A percentile compares a stretch with the other conserved stretches of the same genome.
Conservation (phyloP, 2,797 vertebrate species). For the Molossus molossus region DNA sequence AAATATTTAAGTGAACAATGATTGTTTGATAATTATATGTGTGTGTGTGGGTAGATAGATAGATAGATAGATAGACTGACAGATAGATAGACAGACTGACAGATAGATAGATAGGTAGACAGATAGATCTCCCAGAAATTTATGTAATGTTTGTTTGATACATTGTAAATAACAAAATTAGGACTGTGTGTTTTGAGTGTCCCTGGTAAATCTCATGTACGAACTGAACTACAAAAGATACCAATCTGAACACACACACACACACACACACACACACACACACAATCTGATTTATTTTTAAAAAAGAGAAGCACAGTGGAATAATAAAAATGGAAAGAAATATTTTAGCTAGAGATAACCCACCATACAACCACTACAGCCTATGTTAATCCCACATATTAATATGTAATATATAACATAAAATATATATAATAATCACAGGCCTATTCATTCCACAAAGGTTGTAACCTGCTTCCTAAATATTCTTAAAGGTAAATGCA, state of each 20-base stretch:
- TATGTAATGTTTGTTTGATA: slow-evolving; percentile 88
- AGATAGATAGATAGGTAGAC: not conserved
- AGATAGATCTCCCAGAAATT: slow-evolving; percentile 85
- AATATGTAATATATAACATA: too few relatives aligned
- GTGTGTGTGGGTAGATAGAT: not conserved
- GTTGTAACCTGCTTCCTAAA: not conserved
- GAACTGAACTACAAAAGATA: not conserved
- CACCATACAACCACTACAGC: not conserved
- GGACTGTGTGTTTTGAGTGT: slow-evolving; percentile 71
- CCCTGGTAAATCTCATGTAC: slow-evolving; percentile 2
- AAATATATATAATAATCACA: not conserved
- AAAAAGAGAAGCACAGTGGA: not conserved
- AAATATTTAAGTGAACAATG: not conserved
- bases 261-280: not conserved
- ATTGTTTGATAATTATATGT: not conserved
- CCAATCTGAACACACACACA: not conserved
- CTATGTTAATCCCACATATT: not conserved
- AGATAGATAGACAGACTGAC: not conserved
- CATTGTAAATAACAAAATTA: slow-evolving; percentile 83
- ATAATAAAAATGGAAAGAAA: not conserved
- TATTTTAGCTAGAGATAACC: not conserved
- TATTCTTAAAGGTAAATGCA: not conserved
- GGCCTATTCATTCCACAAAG: not conserved
- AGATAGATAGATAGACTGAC: not conserved
- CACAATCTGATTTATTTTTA: not conserved